A percentile compares a stretch with the other conserved stretches of the same genome.
Conservation (phyloP, 2,797 vertebrate species). For the Paratrypauchen microcephalus region DNA sequence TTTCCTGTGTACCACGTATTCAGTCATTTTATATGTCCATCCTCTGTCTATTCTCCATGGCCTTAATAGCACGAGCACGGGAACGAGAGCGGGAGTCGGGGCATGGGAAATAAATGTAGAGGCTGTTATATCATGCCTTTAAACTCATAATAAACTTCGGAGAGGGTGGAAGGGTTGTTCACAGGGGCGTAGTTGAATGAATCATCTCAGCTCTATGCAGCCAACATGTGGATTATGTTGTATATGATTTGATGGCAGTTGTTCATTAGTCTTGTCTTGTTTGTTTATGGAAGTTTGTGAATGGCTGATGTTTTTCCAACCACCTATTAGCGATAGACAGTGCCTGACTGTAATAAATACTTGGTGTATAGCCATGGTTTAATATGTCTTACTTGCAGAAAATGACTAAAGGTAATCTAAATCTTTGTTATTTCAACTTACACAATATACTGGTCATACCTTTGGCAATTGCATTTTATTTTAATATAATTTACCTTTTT, state of each 20-base stretch:
- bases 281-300: not conserved
- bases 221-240: not conserved
- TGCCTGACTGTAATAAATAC: too few species aligned
- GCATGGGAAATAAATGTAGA: constrained; percentile 9
- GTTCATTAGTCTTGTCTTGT: not conserved
- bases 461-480: too few species aligned
- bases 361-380: too few species aligned
- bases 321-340: not conserved
- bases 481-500: too few species aligned
- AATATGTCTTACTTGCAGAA: too few species aligned
- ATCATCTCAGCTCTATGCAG: not conserved
- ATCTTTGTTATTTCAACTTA: too few species aligned
- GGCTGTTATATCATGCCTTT: constrained; percentile 2
- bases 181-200: not conserved
- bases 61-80: constrained; percentile 29
- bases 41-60: constrained; percentile 35
- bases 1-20: constrained; percentile 48
- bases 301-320: not conserved
- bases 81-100: constrained; percentile 3
- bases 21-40: constrained; percentile 50
- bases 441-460: too few species aligned
- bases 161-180: constrained; percentile 2
- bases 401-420: too few species aligned
- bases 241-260: not conserved
- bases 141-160: constrained; percentile 5